Evolutionary conservation across 1,140 invertebrate species (phyloP).

Genomic region (Zaprionus davidi): DNA sequence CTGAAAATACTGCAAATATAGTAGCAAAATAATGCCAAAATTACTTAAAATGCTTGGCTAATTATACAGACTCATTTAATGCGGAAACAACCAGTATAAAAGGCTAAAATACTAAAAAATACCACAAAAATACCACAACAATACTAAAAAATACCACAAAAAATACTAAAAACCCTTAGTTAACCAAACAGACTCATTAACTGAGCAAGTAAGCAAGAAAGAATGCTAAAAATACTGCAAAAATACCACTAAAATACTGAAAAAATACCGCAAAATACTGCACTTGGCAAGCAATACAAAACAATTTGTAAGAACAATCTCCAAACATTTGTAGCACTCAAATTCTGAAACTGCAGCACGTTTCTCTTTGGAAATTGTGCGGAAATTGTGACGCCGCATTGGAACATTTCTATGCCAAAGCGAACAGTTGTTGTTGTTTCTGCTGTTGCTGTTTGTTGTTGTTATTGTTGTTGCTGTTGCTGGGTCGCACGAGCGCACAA

Average conservation of each 20-base stretch:
- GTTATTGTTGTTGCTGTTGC: slow-evolving; percentile 12
- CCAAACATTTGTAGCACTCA: slow-evolving; percentile 66
- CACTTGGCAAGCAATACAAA: slow-evolving; percentile 49
- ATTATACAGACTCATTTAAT: no score
- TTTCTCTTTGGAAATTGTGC: slow-evolving; percentile 17
- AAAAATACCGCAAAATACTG: slow-evolving; percentile 5
- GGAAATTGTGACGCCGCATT: slow-evolving; percentile 16
- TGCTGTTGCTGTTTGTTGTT: background rate
- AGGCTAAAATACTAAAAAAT: background rate
- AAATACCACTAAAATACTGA: background rate
- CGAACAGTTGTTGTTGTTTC: background rate
- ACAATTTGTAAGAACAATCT: slow-evolving; percentile 70
- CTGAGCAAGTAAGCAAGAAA: no score
- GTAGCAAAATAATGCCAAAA: no score
- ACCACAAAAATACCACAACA: no score
- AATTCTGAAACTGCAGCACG: slow-evolving; percentile 29
- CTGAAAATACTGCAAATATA: no score
- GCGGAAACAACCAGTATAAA: no score
- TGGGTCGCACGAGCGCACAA: slow-evolving; percentile 58
- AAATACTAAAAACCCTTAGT: no score
- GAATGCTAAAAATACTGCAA: background rate
- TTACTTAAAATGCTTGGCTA: no score
- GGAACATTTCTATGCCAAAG: slow-evolving; percentile 53
- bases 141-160: background rate
- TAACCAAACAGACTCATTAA: no score